phyloP scores from a whole-genome alignment of 2,113 vertebrate species.

The Cromileptes altivelis region DNA sequence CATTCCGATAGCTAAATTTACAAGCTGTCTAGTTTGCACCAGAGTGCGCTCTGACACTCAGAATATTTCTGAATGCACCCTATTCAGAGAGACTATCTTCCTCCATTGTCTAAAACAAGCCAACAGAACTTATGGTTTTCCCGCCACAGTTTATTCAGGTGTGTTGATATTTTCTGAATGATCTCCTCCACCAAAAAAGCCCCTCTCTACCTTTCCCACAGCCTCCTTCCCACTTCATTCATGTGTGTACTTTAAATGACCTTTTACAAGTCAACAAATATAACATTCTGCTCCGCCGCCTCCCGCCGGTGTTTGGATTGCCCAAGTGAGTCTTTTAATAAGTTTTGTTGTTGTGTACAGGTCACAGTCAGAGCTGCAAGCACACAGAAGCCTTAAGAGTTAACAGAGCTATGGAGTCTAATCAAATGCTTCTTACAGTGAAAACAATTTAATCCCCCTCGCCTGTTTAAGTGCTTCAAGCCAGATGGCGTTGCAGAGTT shows the following conservation, averaged over 20 bases:
- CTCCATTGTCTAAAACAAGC: too few species aligned
- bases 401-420: conserved; percentile 24
- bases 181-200: not conserved
- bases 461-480: conserved; percentile 17
- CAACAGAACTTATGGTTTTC: not conserved
- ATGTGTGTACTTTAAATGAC: conserved; percentile 42
- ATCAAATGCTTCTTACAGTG: conserved; percentile 46
- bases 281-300: conserved; percentile 1
- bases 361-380: conserved; percentile 29
- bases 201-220: conserved; percentile 3
- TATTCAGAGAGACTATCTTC: too few species aligned
- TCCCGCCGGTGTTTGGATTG: conserved; percentile 37
- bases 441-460: conserved; percentile 35
- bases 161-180: conserved; percentile 39
- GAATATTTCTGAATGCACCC: too few species aligned
- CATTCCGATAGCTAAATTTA: too few species aligned
- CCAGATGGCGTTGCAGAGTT: conserved; percentile 41
- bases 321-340: conserved; percentile 6
- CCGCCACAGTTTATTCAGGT: conserved; percentile 51
- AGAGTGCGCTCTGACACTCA: too few species aligned
- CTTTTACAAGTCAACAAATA: conserved; percentile 51
- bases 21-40: too few species aligned
- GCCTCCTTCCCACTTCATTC: not conserved
- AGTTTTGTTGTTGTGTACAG: conserved; percentile 31
- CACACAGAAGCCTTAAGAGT: conserved; percentile 57